Conservation (phyloP, 2,113 vertebrate genomes). For the Apeltes quadracus region DNA sequence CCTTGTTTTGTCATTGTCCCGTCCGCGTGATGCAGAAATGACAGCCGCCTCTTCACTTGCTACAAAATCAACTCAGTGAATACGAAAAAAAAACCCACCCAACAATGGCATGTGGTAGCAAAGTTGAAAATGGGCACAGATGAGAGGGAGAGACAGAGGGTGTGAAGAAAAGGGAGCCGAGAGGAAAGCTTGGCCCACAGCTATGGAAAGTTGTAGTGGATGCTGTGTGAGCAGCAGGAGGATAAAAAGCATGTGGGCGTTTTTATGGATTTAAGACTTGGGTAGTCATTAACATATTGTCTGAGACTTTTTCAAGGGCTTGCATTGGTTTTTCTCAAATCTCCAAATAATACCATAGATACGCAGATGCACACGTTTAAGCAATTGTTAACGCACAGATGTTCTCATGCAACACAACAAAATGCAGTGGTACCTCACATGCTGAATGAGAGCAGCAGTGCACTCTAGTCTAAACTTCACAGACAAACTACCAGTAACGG, state of each 20-base stretch:
- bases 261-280: slow-evolving; percentile 63
- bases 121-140: slow-evolving; percentile 55
- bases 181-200: slow-evolving; percentile 59
- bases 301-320: slow-evolving; percentile 40
- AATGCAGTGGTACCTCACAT: background rate
- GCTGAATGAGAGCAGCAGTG: background rate
- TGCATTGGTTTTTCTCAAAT: slow-evolving; percentile 45
- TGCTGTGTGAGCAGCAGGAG: slow-evolving; percentile 61
- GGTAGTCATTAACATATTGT: slow-evolving; percentile 62
- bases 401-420: background rate
- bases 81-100: slow-evolving; percentile 56
- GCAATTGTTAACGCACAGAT: background rate
- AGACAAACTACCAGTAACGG: too few species aligned
- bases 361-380: slow-evolving; percentile 9
- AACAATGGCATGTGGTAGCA: slow-evolving; percentile 3
- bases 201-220: slow-evolving; percentile 71
- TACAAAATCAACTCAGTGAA: slow-evolving; percentile 51
- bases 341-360: slow-evolving; percentile 22
- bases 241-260: slow-evolving; percentile 59
- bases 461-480: background rate
- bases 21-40: slow-evolving; percentile 34
- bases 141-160: slow-evolving; percentile 39
- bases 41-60: slow-evolving; percentile 25
- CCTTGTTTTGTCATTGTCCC: slow-evolving; percentile 43
- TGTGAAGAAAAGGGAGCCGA: slow-evolving; percentile 41